A percentile compares a stretch with the other conserved stretches of the same genome.
Evolutionary conservation across 2,888 invertebrate genomes (phyloP).

Genomic region (Drosophila subquinaria): DNA sequence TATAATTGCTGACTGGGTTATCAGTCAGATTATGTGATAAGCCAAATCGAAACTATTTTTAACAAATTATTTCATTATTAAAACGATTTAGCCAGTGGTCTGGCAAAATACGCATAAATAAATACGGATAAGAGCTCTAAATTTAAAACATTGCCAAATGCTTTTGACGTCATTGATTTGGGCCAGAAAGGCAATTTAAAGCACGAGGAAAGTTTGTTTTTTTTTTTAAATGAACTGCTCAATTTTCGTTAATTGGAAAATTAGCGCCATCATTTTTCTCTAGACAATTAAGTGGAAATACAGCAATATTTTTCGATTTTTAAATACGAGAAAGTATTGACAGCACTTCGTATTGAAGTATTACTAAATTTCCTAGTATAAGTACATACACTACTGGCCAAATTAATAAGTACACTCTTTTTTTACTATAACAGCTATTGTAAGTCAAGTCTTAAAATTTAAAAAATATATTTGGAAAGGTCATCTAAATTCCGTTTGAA

Average conservation of each 20-base stretch:
- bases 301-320: neutral
- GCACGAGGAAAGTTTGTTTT: neutral
- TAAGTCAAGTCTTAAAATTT: too few relatives aligned
- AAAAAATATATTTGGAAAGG: too few relatives aligned
- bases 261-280: conserved; percentile 4
- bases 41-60: conserved; percentile 53
- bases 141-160: conserved; percentile 52
- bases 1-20: conserved; percentile 4
- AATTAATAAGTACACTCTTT: too few relatives aligned
- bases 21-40: conserved; percentile 38
- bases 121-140: conserved; percentile 38
- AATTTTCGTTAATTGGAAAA: conserved; percentile 32
- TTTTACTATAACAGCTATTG: too few relatives aligned
- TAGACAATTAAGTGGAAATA: conserved; percentile 22
- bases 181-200: neutral
- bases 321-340: conserved; percentile 4
- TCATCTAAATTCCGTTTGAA: too few relatives aligned
- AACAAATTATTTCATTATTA: conserved; percentile 56
- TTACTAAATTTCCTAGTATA: conserved; percentile 23
- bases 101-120: conserved; percentile 13
- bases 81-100: conserved; percentile 16
- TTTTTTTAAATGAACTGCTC: neutral
- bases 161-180: conserved; percentile 61
- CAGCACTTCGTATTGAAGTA: conserved; percentile 10
- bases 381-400: too few relatives aligned